Percentiles rank a stretch among this genome's conserved stretches.
phyloP scores from a whole-genome alignment of 1,140 invertebrate genomes.

The Drosophila bifasciata region DNA sequence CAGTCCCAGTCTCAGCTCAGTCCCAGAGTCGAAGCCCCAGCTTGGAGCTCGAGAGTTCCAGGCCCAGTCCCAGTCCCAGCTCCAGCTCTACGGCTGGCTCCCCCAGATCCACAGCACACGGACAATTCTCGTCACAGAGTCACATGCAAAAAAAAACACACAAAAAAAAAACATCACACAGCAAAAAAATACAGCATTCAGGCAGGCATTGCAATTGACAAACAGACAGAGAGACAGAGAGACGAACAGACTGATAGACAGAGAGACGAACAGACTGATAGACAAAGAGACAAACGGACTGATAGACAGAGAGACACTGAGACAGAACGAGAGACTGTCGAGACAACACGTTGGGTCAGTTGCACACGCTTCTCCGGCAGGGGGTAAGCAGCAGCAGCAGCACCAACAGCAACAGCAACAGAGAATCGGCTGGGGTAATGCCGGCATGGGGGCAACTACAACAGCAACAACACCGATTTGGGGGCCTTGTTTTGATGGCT shows the following conservation, averaged over 20 bases:
- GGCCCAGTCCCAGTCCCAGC: slow-evolving; percentile 14
- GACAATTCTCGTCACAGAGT: slow-evolving; percentile 71
- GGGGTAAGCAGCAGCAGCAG: slow-evolving; percentile 53
- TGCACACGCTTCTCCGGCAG: slow-evolving; percentile 67
- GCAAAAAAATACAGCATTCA: slow-evolving; percentile 36
- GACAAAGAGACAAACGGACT: slow-evolving; percentile 26
- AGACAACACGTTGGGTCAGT: slow-evolving; percentile 75
- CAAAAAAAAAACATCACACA: slow-evolving; percentile 41
- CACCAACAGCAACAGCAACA: background rate
- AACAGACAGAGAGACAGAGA: slow-evolving; percentile 62
- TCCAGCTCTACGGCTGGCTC: slow-evolving; percentile 56
- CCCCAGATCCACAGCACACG: slow-evolving; percentile 58
- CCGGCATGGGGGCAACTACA: slow-evolving; percentile 62
- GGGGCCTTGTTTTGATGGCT: slow-evolving; percentile 77
- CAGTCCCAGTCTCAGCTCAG: slow-evolving; percentile 40
- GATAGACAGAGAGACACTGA: slow-evolving; percentile 45
- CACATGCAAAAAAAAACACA: slow-evolving; percentile 68
- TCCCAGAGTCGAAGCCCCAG: slow-evolving; percentile 24
- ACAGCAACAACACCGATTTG: slow-evolving; percentile 52
- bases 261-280: slow-evolving; percentile 15
- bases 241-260: slow-evolving; percentile 28
- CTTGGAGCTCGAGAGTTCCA: slow-evolving; percentile 13
- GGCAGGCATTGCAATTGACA: slow-evolving; percentile 77
- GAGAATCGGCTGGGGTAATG: slow-evolving; percentile 33
- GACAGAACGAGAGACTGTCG: slow-evolving; percentile 32